Evolutionary conservation across 2,888 invertebrate genomes (phyloP).

Genomic region (Metacarcinus magister): DNA sequence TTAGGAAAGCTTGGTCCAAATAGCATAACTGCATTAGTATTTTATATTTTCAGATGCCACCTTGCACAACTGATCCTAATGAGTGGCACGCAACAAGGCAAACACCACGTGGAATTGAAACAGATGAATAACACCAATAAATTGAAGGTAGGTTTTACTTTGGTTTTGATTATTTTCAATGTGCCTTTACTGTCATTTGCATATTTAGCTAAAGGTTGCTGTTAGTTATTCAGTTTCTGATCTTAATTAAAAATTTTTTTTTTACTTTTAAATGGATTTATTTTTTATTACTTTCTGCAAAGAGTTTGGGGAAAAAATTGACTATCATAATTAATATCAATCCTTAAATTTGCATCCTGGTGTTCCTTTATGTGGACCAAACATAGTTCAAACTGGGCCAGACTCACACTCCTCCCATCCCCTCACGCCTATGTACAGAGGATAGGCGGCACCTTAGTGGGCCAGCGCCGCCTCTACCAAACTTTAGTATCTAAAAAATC

Average conservation of each 20-base stretch:
- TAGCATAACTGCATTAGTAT: neutral
- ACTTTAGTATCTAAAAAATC: slow-evolving; percentile 63
- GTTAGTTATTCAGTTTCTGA: too few species aligned
- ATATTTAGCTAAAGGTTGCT: too few species aligned
- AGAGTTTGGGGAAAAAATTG: too few species aligned
- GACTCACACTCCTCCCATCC: neutral
- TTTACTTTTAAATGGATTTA: too few species aligned
- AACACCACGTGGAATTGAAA: neutral
- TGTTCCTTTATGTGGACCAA: neutral
- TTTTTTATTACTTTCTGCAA: too few species aligned
- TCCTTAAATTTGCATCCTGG: neutral
- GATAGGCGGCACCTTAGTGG: neutral
- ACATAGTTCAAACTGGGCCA: neutral
- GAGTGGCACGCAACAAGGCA: neutral
- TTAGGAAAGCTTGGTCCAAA: neutral
- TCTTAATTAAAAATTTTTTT: too few species aligned
- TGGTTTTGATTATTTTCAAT: neutral
- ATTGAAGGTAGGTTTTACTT: neutral
- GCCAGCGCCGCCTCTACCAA: neutral
- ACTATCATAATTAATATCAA: too few species aligned
- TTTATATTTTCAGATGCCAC: neutral
- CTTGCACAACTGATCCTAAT: neutral
- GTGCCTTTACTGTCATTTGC: neutral
- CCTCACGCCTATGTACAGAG: slow-evolving; percentile 26
- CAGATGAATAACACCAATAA: neutral